phyloP scores from a whole-genome alignment of 2,888 invertebrate genomes.

The Pseudoips prasinana region DNA sequence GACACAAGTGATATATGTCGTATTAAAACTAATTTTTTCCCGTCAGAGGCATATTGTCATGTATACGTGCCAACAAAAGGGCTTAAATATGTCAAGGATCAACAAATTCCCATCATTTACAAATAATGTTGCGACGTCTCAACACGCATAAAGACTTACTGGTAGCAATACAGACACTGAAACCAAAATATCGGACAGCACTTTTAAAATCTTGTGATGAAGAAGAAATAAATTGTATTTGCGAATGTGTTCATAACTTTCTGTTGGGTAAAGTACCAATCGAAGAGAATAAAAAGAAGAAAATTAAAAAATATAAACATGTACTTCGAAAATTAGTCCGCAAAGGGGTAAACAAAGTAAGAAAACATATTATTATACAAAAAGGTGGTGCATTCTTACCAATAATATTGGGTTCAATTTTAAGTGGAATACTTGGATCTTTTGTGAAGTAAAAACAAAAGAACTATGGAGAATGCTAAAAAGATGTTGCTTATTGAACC shows the following conservation, averaged over 20 bases:
- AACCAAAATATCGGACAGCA: constrained; percentile 17
- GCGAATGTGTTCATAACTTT: constrained; percentile 27
- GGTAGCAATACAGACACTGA: constrained; percentile 17
- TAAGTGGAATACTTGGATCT: constrained; percentile 18
- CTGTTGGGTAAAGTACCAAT: neutral
- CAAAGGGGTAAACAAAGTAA: too few relatives aligned
- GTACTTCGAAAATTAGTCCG: constrained; percentile 21
- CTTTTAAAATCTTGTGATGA: constrained; percentile 25
- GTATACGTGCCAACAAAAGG: constrained; percentile 7
- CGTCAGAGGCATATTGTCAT: constrained; percentile 5
- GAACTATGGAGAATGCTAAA: constrained; percentile 1
- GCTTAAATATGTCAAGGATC: constrained; percentile 24
- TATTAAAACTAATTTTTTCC: constrained; percentile 25
- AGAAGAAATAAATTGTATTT: constrained; percentile 30
- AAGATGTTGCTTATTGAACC: too few relatives aligned
- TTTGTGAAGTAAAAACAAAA: constrained; percentile 19
- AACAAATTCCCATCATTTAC: constrained; percentile 18
- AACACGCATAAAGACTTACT: constrained; percentile 22
- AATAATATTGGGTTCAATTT: constrained; percentile 24
- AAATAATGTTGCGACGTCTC: constrained; percentile 21
- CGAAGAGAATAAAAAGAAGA: constrained; percentile 16
- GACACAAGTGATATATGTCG: constrained; percentile 20
- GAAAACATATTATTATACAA: too few relatives aligned
- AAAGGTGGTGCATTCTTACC: too few relatives aligned
- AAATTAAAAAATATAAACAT: constrained; percentile 26